Conservation (phyloP, 2,113 vertebrate species). For the Notechis scutatus region DNA sequence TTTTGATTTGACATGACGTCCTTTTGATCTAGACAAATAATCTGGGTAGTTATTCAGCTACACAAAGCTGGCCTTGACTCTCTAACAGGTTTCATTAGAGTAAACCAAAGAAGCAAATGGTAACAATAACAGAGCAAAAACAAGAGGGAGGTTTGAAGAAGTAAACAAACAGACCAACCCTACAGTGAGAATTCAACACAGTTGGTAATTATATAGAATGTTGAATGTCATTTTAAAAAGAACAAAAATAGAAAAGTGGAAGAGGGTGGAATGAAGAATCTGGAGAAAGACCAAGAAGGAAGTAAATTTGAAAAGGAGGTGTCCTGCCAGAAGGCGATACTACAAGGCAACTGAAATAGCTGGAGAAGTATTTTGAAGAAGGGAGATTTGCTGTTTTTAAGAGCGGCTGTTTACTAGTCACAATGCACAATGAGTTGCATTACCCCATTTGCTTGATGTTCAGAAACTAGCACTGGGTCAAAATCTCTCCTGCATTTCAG, state of each 20-base stretch:
- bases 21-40: not conserved
- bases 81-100: not conserved
- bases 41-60: not conserved
- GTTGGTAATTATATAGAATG: not conserved
- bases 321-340: not conserved
- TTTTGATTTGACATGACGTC: not conserved
- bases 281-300: not conserved
- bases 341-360: not conserved
- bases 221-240: not conserved
- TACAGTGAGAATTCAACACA: not conserved
- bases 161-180: not conserved
- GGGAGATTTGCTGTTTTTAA: not conserved
- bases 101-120: not conserved
- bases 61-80: not conserved
- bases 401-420: not conserved
- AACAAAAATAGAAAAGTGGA: not conserved
- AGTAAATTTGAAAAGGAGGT: not conserved
- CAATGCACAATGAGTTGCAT: not conserved
- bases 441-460: not conserved
- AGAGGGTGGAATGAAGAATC: not conserved
- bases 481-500: not conserved
- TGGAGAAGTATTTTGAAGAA: not conserved
- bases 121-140: not conserved
- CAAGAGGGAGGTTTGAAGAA: not conserved
- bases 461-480: not conserved